Percentiles rank a stretch among this genome's conserved stretches.
Conservation (phyloP, 2,888 invertebrate species). For the Morpho achilles region DNA sequence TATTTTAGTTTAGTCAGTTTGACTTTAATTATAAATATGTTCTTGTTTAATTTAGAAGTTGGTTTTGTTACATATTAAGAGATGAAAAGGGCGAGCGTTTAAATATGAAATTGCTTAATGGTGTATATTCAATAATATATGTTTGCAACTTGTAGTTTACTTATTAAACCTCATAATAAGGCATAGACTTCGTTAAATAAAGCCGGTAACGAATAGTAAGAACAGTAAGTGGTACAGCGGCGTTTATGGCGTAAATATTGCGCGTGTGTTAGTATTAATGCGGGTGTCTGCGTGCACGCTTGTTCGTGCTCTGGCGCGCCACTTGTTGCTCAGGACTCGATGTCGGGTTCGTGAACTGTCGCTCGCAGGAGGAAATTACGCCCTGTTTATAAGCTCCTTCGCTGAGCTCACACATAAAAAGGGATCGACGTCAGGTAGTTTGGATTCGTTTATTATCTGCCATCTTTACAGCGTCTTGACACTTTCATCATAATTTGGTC, state of each 20-base stretch:
- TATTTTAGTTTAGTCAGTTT: too few species aligned
- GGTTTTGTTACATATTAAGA: too few species aligned
- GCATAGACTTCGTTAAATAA: too few species aligned
- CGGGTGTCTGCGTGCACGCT: constrained; percentile 15
- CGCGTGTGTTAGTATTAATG: constrained; percentile 6
- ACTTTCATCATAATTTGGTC: not conserved
- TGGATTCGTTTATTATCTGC: constrained; percentile 31
- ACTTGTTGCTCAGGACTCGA: constrained; percentile 29
- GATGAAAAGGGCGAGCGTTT: too few species aligned
- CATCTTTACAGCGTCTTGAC: not conserved
- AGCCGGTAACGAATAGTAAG: too few species aligned
- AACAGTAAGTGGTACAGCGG: too few species aligned
- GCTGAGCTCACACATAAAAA: constrained; percentile 29
- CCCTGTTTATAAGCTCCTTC: constrained; percentile 26
- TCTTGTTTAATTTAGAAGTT: too few species aligned
- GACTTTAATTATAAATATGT: too few species aligned
- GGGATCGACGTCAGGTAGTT: constrained; percentile 35
- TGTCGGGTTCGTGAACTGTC: constrained; percentile 31
- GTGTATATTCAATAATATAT: too few species aligned
- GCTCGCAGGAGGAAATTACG: constrained; percentile 29
- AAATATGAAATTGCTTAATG: too few species aligned
- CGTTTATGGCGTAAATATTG: not conserved
- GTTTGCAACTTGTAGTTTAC: too few species aligned
- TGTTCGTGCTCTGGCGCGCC: constrained; percentile 13
- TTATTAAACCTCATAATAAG: too few species aligned